Percentiles rank a stretch among this genome's conserved stretches.
phyloP scores from a whole-genome alignment of 2,113 vertebrate species.

The Erpornis zantholeuca region DNA sequence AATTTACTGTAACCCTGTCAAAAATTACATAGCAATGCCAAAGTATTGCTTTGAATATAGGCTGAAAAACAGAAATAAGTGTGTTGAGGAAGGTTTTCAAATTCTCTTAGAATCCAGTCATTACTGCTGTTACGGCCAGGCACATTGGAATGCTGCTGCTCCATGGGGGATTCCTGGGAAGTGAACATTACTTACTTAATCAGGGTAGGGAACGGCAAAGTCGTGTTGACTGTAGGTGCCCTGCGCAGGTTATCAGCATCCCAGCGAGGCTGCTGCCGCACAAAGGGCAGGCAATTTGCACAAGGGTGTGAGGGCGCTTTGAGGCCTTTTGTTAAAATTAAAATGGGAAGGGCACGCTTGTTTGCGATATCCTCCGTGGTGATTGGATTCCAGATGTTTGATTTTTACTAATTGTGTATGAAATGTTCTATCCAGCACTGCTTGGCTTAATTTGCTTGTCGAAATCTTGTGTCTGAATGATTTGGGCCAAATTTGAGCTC shows the following conservation, averaged over 20 bases:
- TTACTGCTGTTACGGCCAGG: constrained; percentile 37
- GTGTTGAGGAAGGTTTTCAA: constrained; percentile 68
- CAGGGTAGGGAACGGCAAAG: constrained; percentile 47
- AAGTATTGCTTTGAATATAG: constrained; percentile 79
- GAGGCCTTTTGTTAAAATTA: constrained; percentile 10
- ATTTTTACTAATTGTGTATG: not conserved
- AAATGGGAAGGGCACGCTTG: not conserved
- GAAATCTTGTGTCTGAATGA: not conserved
- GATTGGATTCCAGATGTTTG: not conserved
- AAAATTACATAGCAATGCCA: constrained; percentile 85
- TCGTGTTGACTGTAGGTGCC: constrained; percentile 41
- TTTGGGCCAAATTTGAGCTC: not conserved
- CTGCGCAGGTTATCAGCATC: constrained; percentile 31
- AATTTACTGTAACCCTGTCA: constrained; percentile 89
- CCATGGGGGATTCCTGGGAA: constrained; percentile 40
- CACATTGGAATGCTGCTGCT: constrained; percentile 15
- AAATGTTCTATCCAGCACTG: not conserved
- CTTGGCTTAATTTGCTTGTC: not conserved
- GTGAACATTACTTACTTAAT: constrained; percentile 53
- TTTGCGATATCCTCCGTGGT: not conserved
- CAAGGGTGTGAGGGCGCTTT: constrained; percentile 3
- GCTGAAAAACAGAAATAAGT: constrained; percentile 71
- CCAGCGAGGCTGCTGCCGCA: not conserved
- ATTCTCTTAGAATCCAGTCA: constrained; percentile 67
- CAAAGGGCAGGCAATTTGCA: constrained; percentile 20